Conservation (phyloP, 2,888 invertebrate species). For the Sympetrum striolatum region DNA sequence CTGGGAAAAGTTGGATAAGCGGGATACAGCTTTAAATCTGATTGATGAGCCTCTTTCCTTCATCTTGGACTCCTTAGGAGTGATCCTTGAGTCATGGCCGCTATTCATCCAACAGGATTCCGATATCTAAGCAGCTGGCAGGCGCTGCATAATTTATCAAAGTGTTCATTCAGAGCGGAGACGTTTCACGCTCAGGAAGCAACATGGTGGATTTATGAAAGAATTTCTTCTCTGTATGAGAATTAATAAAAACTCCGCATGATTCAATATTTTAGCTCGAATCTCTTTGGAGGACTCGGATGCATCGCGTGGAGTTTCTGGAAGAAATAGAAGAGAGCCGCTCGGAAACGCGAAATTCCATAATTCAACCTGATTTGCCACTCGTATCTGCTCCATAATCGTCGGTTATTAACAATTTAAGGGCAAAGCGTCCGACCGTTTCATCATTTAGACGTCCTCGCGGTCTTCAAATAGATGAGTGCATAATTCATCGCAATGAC, state of each 20-base stretch:
- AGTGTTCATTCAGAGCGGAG: not conserved
- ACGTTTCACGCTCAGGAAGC: not conserved
- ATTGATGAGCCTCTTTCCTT: not conserved
- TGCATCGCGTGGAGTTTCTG: too few species aligned
- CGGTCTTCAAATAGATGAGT: not conserved
- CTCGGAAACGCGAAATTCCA: too few species aligned
- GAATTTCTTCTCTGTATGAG: not conserved
- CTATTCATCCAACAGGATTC: not conserved
- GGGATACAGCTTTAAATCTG: not conserved
- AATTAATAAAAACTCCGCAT: too few species aligned
- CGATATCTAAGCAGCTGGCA: not conserved
- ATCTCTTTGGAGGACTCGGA: too few species aligned
- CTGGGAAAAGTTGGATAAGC: not conserved
- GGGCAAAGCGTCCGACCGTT: not conserved
- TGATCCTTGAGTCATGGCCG: not conserved
- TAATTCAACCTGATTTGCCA: too few species aligned
- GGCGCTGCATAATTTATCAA: not conserved
- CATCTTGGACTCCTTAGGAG: not conserved
- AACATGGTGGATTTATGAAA: not conserved
- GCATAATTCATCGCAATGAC: not conserved
- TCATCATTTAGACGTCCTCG: not conserved
- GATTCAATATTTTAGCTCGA: too few species aligned
- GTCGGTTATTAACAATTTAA: not conserved
- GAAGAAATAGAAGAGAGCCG: too few species aligned
- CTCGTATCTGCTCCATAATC: not conserved